Percentiles rank a stretch among this genome's conserved stretches.
phyloP scores from a whole-genome alignment of 1,140 invertebrate genomes.

The Cephus cinctus region DNA sequence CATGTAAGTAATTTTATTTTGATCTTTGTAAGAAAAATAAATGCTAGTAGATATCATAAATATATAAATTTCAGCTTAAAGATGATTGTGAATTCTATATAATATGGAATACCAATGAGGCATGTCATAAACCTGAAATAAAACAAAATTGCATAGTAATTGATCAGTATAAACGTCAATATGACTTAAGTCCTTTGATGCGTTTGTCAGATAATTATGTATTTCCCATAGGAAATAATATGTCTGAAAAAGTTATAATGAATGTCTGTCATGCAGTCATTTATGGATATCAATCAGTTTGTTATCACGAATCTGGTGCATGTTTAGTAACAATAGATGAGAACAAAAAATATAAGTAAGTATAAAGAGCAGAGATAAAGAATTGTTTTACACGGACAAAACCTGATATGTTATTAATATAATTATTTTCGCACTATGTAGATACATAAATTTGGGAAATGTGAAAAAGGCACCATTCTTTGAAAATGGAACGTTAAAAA shows the following conservation, averaged over 20 bases:
- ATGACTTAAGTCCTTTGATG: conserved; percentile 39
- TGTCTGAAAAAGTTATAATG: conserved; percentile 30
- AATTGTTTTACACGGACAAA: too few relatives aligned
- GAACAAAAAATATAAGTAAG: not conserved
- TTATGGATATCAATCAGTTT: conserved; percentile 28
- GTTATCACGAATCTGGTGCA: conserved; percentile 26
- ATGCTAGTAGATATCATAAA: conserved; percentile 5
- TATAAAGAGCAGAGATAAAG: too few relatives aligned
- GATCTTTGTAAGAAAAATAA: conserved; percentile 8
- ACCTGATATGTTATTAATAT: too few relatives aligned
- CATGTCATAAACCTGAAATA: conserved; percentile 21
- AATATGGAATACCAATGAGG: conserved; percentile 27
- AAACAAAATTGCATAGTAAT: conserved; percentile 32
- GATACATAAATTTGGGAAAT: conserved; percentile 35
- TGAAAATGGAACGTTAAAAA: conserved; percentile 25
- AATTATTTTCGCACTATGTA: too few relatives aligned
- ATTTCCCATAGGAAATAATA: conserved; percentile 21
- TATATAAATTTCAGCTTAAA: conserved; percentile 25
- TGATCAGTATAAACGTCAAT: conserved; percentile 24
- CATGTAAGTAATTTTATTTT: conserved; percentile 26
- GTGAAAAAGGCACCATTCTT: conserved; percentile 19
- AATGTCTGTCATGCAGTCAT: conserved; percentile 49
- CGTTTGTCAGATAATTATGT: conserved; percentile 42
- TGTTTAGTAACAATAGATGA: conserved; percentile 30
- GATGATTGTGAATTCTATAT: conserved; percentile 30